Base-by-base conservation (phyloP, 2,113 vertebrate species). In the Calyptommatus sinebrachiatus region DNA sequence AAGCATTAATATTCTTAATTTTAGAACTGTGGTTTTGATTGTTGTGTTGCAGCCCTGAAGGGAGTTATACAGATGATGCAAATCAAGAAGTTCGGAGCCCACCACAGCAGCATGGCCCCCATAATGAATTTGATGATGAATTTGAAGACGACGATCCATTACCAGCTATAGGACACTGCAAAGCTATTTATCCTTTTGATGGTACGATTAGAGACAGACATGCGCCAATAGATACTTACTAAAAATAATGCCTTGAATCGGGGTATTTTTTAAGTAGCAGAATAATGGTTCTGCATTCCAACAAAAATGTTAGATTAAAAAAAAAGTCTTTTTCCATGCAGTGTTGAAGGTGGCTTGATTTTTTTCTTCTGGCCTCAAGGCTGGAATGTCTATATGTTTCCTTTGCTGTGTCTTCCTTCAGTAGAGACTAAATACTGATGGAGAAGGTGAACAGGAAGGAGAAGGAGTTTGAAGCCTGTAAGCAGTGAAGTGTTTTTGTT, bases 71-170 rank as follows among this genome's bases (percentile, higher is more conserved):
- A 0, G 98, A 99, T 16, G 98, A 99, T 91, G 96, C 96, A 66
- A 97, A 92, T 57, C 98, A 99, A 89, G 98, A 99, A 88, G 96
- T 97, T 62, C 95, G 96, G 81, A 94, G 96, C 1, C 97, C 97
- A 1, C 92, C 96, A 0, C 96, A 97, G 65, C 94, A 96, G 0
- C 93, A 94, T 0, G 90, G 95, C 63, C 96, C 95, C 8, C 96
- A 97, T 7, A 94, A 24, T 67, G 97, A 99, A 87, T 99, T 99
- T 80, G 98, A 99, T n/a, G 98, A 99, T 24, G 98, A 99, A 77
- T 99, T 99, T 84, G 98, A 99, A 70, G 98, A 99, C 20, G 98
- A 99, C 5, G 98, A 99, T 81, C 98, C 97, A 0, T 94, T 99
- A 77, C 98, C 98, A 2, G 97, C 97, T 84, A 96, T 99, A 72